Base-by-base conservation (phyloP, 2,797 vertebrate species). In the Crenichthys baileyi region DNA sequence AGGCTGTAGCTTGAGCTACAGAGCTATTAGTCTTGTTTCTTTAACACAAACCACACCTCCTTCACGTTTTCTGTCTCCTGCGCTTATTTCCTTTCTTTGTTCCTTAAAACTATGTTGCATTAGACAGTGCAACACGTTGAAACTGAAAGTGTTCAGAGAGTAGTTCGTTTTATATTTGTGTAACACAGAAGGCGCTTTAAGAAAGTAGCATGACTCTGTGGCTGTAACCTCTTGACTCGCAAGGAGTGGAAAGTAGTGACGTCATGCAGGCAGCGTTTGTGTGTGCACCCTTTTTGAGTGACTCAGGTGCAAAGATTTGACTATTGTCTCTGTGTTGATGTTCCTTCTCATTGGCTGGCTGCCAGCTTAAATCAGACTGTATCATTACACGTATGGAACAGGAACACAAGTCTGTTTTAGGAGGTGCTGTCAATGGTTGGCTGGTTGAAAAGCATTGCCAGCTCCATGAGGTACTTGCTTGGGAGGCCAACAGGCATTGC, bases 251-350 rank as follows among this genome's bases (percentile, higher is more conserved):
- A 88, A 87, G 72, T 75, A 72, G 72, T 93, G 90, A 95, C 77
- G 82, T 93, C 88, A 92, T 84, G 51, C 73, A 60, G 72, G 61
- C 75, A 84, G 78, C 83, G 65, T 90, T 81, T 89, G 72, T 89
- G 83, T 78, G 81, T 77, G 76, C 78, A 75, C 76, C 81, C 83
- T 83, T 90, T 89, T 76, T 83, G 78, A 90, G 79, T 92, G 91
- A 92, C 89, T 93, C 87, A 78, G 90, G 90, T 93, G 75, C 85
- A 89, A 85, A 88, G 90, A 93, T 95, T 87, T 92, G 86, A 93
- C 90, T 90, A 90, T 83, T 87, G 79, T 77, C 76, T 36, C 63
- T 77, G 51, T 85, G 70, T 79, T 76, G 83, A 76, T 80, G 65
- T 70, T 72, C 29, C 86, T 65, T 80, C 81, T 70, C 65, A 26